Conservation (phyloP, 2,113 vertebrate species). For the Pomatostomus ruficeps region DNA sequence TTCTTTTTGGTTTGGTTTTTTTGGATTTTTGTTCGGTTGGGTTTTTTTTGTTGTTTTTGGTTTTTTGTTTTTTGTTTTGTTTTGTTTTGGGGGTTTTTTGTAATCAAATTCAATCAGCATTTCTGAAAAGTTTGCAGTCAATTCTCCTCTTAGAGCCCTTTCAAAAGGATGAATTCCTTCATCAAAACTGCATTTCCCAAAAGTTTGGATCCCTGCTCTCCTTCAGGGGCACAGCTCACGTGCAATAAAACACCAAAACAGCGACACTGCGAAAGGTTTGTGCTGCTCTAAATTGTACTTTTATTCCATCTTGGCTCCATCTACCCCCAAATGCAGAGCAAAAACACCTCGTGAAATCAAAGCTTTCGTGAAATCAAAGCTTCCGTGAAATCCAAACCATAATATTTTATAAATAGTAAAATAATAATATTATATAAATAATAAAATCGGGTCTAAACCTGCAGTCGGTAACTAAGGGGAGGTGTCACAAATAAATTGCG, state of each 20-base stretch:
- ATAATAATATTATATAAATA: too few relatives aligned
- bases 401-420: too few relatives aligned
- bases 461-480: not conserved
- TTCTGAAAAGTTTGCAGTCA: not conserved
- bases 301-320: not conserved
- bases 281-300: not conserved
- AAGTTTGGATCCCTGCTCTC: not conserved
- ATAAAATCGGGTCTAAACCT: not conserved
- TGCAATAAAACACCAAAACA: not conserved
- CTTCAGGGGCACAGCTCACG: not conserved
- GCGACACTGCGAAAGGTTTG: not conserved
- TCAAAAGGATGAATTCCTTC: not conserved
- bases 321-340: not conserved
- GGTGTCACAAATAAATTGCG: not conserved
- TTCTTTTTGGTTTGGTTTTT: too few relatives aligned
- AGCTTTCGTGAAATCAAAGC: too few relatives aligned
- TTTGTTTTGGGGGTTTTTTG: not conserved
- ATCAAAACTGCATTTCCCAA: not conserved
- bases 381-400: too few relatives aligned
- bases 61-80: not conserved
- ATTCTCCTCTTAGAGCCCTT: not conserved
- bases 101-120: not conserved
- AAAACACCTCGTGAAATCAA: not conserved
- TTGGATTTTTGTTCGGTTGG: too few relatives aligned
- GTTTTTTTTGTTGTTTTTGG: too few relatives aligned